Base-by-base conservation (phyloP, 1,140 invertebrate genomes). In the Laupala kohalensis region DNA sequence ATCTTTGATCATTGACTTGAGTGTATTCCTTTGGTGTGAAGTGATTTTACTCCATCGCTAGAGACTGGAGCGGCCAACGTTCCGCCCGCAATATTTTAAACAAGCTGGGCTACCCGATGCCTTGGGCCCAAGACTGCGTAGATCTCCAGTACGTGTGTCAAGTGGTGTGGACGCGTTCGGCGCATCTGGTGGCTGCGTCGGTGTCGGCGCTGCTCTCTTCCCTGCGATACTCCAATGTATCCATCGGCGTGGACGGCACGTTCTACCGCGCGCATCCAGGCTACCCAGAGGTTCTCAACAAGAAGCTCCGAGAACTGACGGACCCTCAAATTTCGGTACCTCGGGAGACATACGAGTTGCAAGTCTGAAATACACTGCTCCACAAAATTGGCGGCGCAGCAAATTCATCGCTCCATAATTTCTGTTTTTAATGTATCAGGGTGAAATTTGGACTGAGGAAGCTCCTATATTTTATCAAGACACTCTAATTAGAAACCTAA, bases 231-330 rank as follows among this genome's bases (percentile, higher is more conserved):
- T 87, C 90, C 6, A 87, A 89, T 73, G 92, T 98, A 2, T 97
- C 96, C 0, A 92, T 99, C 19, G 98, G 94, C 68, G 93, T 99
- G 73, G 98, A 99, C 82, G 98, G 98, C n/a, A 98, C 97, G 25
- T 92, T 99, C 0, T 99, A 99, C 82, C 88, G 96, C 76, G 99
- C 93, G 85, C 97, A 99, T 82, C 97, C 97, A 1, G 91, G 96
- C 81, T 99, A 99, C 84, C 94, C 97, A 80, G 87, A 94, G 81
- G 86, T 98, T 71, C 97, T 99, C 93, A 90, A 91, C 71, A 89
- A 95, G 74, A 95, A 94, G 81, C 96, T 98, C 77, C 82, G 85
- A 27, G 86, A 95, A 23, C 64, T 72, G 12, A 26, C 80, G 24
- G 77, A 83, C 70, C 82, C 84, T 5, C 82, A 75, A 62, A 78